These are phyloP conservation scores for Indicator indicator DNA, from an alignment of 2,113 vertebrate genomes.

Conservation along the genomic window DNA sequence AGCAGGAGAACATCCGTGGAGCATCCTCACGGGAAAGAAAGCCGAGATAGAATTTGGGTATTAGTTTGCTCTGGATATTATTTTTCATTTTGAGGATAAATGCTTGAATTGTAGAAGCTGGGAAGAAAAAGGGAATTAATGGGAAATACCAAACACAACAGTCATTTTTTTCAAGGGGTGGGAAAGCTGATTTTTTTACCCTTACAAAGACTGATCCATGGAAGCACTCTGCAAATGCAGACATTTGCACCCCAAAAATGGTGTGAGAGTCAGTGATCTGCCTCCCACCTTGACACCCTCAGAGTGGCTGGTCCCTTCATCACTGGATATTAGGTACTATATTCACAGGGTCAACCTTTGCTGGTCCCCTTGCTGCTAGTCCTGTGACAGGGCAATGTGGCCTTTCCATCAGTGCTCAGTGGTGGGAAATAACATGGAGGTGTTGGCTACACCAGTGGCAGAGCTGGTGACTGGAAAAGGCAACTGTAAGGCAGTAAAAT, in stretches of 20 bases:
- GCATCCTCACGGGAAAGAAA: neutral
- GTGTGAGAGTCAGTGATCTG: neutral
- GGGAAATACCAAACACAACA: neutral
- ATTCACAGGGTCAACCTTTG: rapidly evolving
- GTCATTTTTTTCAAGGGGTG: neutral
- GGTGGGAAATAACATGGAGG: neutral
- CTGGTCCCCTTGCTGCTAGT: rapidly evolving
- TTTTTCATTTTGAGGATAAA: neutral
- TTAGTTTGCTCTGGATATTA: neutral
- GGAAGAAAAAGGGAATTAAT: neutral
- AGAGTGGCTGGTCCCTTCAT: rapidly evolving
- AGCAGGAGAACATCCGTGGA: rapidly evolving
- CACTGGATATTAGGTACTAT: neutral
- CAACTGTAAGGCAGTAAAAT: neutral
- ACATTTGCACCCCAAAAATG: neutral
- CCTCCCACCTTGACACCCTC: rapidly evolving
- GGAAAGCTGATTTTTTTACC: neutral
- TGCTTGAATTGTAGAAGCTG: neutral
- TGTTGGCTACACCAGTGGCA: neutral
- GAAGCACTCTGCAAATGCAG: neutral
- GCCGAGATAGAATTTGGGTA: neutral
- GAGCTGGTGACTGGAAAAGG: neutral
- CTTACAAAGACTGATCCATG: neutral
- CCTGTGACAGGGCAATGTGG: neutral
- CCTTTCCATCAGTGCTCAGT: neutral